Evolutionary conservation across 1,140 invertebrate species (phyloP), one percentile per base, ranked within the genome.

Genomic region (Nasonia vitripennis): DNA sequence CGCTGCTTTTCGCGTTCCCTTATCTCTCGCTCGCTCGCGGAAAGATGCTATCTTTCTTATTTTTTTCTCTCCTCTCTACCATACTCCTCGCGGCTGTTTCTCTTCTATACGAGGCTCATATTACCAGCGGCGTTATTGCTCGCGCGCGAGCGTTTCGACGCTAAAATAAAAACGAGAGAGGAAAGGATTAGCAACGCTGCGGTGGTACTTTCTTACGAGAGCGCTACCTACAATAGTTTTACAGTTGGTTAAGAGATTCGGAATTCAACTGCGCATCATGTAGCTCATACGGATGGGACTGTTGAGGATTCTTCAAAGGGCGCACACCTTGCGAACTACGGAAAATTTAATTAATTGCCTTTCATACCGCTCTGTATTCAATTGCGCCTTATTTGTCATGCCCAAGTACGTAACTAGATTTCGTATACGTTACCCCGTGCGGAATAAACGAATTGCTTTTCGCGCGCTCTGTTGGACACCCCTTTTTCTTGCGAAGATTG

Each of bases 321-420:
- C 34, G 34, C 34, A 37, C 20, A n/a, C 55, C 6, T 17, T 2
- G 14, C 55, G 17, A 7, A 20, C 20, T 62, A 7, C 48, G 12
- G 67, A 81, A 81, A 81, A 45, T 81, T n/a, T 37, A 41, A 81
- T 81, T 81, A 51, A 81, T 81, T 81, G 41, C 20, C 68, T 12
- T 17, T n/a, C 55, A 17, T 45, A 45, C 20, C 73, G 73, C 23
- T 82, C 71, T 71, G 71, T 11, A 81, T 51, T 81, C 67, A 51
- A 81, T 81, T 51, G 51, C 79, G 73, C 79, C 68, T 81, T 81
- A 31, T 81, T 81, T 81, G 45, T 81, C 79, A 81, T 73, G 71
- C 48, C 31, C 6, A 2, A 17, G 48, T 12, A 4, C 14, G 41
- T 82, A 82, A 82, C 71, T 20, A 74, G 71, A 62, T 82, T 55